Percentiles rank a stretch among this genome's conserved stretches.
Conservation (phyloP, 1,140 invertebrate genomes). For the Formica exsecta region DNA sequence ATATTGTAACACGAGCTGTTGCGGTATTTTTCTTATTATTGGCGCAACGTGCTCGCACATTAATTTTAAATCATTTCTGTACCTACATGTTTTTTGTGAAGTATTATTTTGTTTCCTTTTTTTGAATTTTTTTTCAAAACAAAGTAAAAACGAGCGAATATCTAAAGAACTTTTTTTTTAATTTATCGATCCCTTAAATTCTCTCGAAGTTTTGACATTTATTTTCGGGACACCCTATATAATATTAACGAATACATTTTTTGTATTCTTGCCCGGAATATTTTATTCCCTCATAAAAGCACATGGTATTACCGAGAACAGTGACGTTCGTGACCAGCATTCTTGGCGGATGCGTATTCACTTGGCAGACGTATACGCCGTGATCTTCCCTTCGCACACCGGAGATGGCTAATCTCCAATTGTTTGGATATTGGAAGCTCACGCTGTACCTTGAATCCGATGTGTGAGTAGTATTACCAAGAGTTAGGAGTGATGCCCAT, state of each 20-base stretch:
- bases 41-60: neutral
- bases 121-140: too few species aligned
- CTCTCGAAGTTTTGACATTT: too few species aligned
- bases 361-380: conserved; percentile 94
- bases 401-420: conserved; percentile 92
- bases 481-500: conserved; percentile 86
- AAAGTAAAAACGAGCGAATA: too few species aligned
- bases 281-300: conserved; percentile 37
- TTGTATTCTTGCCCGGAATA: neutral
- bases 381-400: conserved; percentile 91
- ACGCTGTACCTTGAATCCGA: conserved; percentile 86
- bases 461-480: conserved; percentile 87
- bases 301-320: conserved; percentile 81
- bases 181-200: too few species aligned
- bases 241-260: too few species aligned
- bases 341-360: conserved; percentile 93
- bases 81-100: too few species aligned
- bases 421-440: conserved; percentile 90
- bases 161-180: too few species aligned
- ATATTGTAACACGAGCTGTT: too few species aligned
- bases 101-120: too few species aligned
- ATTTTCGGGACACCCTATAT: neutral
- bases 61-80: neutral
- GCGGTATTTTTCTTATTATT: too few species aligned
- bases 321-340: conserved; percentile 85